These are phyloP conservation scores for Iguana delicatissima DNA, from an alignment of 2,797 vertebrate genomes.

Conservation along the genomic window DNA sequence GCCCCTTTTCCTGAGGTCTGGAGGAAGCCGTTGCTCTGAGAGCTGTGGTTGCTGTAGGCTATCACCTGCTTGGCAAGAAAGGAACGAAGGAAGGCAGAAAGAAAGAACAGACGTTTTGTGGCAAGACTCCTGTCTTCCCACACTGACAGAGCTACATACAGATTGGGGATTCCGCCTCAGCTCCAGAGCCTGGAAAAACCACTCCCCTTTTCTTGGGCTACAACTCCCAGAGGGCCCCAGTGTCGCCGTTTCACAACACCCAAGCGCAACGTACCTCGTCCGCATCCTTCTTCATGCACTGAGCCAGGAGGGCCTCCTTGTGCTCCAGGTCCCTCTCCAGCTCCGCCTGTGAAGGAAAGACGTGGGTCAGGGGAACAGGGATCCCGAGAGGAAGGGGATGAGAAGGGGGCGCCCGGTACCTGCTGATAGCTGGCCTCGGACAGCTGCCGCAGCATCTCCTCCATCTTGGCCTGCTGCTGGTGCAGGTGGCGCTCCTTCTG, in stretches of 20 bases:
- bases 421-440: slow-evolving; percentile 88
- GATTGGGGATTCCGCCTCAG: no score
- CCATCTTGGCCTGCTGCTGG: slow-evolving; percentile 91
- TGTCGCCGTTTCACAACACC: neutral
- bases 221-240: neutral
- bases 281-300: slow-evolving; percentile 84
- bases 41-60: slow-evolving; percentile 68
- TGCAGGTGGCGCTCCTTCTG: slow-evolving; percentile 93
- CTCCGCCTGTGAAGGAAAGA: slow-evolving; percentile 80
- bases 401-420: slow-evolving; percentile 71
- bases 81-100: neutral
- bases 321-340: slow-evolving; percentile 89
- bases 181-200: no score
- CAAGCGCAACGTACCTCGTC: slow-evolving; percentile 83
- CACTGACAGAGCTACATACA: neutral
- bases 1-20: slow-evolving; percentile 80
- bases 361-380: neutral
- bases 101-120: neutral
- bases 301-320: slow-evolving; percentile 86
- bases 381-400: neutral
- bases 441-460: slow-evolving; percentile 88
- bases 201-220: no score
- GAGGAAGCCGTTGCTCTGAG: slow-evolving; percentile 90
- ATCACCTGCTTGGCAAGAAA: slow-evolving; percentile 65
- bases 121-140: neutral